Evolutionary conservation across 2,888 invertebrate genomes (phyloP), one percentile per base, ranked within the genome.

Genomic region (Pediacus dermestoides): DNA sequence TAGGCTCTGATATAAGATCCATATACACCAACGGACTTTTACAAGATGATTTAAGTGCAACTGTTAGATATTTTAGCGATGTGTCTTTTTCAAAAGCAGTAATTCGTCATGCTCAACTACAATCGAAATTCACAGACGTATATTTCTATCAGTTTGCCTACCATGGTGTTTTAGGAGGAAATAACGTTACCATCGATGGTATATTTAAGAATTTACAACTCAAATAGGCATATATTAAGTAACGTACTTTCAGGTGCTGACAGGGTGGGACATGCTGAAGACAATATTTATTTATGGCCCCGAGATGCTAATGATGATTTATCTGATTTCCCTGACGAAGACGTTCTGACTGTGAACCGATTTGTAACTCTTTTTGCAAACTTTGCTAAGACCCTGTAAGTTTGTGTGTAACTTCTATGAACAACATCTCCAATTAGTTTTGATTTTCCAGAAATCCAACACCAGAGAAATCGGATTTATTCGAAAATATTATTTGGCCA

Each of bases 71-170:
- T 26, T 26, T 26, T 10, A 26, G 26, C 10, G 26, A 26, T 26
- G 10, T 11, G 6, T 7, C 9, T 9, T 26, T 9, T 9, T 4
- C n/a, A 9, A 7, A 11, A 4, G 4, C 26, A 7, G 11, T 26
- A 26, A 26, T 26, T 9, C 26, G 26, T 9, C 7, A 7, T 26
- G 26, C 7, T 26, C 26, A 26, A 26, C 11, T 26, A 7, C 26
- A 26, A 9, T 26, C 26, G 26, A 7, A 26, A 4, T 26, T 37
- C 23, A 48, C 41, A 16, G 46, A 51, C 12, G 50, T 55, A 4
- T 55, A 47, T 27, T 54, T 51, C 16, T 55, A 54, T 25, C 44
- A 51, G 16, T 55, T 55, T 37, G 50, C 53, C 2, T 55, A 53
- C 16, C 33, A 46, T 18, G 55, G 53, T 6, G 25, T 35, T n/a